Base-by-base conservation (phyloP, 1,140 invertebrate species). In the Teleopsis dalmanni region DNA sequence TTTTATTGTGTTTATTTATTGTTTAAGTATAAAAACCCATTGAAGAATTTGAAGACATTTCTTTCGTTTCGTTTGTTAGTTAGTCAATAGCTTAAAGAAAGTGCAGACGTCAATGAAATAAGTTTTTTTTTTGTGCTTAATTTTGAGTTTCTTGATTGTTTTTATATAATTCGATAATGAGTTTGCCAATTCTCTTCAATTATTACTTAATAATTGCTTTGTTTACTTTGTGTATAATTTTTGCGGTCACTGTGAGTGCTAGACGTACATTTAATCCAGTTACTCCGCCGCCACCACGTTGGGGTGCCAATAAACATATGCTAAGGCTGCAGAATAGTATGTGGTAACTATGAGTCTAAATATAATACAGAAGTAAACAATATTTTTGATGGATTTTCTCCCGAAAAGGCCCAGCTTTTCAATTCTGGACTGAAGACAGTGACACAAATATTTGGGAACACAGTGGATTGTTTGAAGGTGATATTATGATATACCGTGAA, bases 391-490 rank as follows among this genome's bases (percentile, higher is more conserved):
- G 14, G 14, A 16, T n/a, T 3, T 18, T 26, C 25, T 11, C 21
- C 71, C 3, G 77, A 70, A 0, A 35, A 76, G 76, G 81, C 6
- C 65, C 72, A 7, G 75, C 72, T 8, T 70, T 85, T 4, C 73
- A 79, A 1, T 62, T 68, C 4, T 87, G 83, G 83, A 73, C 75
- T 18, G 65, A 72, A 8, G 72, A 77, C 29, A 74, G 66, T 2
- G 72, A 74, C 2, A 68, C 77, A n/a, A 87, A 87, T 56, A 82
- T 76, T 19, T 80, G 78, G 78, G 78, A 80, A 56, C 58, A 77
- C 22, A 76, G 76, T 56, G 78, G 77, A 6, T 65, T 75, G 14
- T 73, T 73, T 42, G 76, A 81, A 60, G 78, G 78, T 33, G 78
- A 81, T 51, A 80, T 81, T 38, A 77, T 80, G 76, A 36, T 73